Evolutionary conservation across 2,888 invertebrate genomes (phyloP).

Genomic region (Ophioninae sp.): DNA sequence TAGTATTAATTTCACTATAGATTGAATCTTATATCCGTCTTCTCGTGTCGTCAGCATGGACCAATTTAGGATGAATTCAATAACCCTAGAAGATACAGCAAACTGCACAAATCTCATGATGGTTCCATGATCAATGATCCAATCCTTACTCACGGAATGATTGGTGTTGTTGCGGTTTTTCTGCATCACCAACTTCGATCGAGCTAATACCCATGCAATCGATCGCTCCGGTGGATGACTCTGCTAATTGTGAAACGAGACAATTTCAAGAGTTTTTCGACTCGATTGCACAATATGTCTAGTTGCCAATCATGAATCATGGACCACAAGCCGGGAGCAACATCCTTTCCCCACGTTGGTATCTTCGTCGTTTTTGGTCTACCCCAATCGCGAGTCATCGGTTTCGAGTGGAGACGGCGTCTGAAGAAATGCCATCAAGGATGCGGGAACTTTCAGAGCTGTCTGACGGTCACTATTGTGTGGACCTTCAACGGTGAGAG

Average conservation of each 20-base stretch:
- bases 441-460: constrained; percentile 27
- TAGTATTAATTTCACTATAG: no score
- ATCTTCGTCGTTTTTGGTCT: not conserved
- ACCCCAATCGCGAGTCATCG: not conserved
- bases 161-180: not conserved
- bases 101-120: no score
- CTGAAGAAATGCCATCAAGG: constrained; percentile 41
- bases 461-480: constrained; percentile 42
- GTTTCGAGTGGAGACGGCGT: constrained; percentile 6
- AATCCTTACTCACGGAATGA: not conserved
- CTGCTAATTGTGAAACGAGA: not conserved
- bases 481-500: constrained; percentile 45
- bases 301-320: constrained; percentile 35
- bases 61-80: no score
- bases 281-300: constrained; percentile 17
- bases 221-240: not conserved
- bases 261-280: not conserved
- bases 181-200: not conserved
- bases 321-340: constrained; percentile 9
- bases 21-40: no score
- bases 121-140: not conserved
- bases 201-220: constrained; percentile 1
- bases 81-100: no score
- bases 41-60: no score
- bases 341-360: not conserved